These are phyloP conservation scores for Oophaga sylvatica DNA, from an alignment of 2,797 vertebrate species.

Conservation along the genomic window DNA sequence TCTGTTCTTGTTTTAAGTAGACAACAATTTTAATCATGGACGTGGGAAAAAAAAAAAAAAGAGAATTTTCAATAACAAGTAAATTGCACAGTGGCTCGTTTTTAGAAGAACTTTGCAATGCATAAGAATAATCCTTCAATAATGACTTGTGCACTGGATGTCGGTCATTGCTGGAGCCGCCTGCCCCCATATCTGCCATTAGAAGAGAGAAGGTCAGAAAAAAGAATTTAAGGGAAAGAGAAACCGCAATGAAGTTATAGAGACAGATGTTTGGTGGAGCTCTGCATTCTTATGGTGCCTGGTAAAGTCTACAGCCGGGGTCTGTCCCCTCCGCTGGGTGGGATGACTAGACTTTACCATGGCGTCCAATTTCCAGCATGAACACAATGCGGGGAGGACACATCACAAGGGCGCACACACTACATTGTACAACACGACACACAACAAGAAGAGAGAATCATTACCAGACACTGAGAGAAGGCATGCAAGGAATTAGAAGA, in stretches of 20 bases:
- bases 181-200: too few species aligned
- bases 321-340: neutral
- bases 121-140: too few species aligned
- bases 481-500: conserved; percentile 51
- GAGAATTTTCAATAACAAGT: too few species aligned
- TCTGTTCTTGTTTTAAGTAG: too few species aligned
- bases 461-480: conserved; percentile 60
- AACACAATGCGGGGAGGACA: conserved; percentile 4
- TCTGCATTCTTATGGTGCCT: too few species aligned
- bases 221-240: neutral
- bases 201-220: neutral
- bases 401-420: neutral
- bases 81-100: too few species aligned
- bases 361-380: neutral
- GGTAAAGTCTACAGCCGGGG: too few species aligned
- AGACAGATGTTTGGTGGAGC: neutral
- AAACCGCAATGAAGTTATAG: neutral
- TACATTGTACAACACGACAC: conserved; percentile 18
- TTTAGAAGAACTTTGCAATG: too few species aligned
- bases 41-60: too few species aligned
- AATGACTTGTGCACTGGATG: neutral
- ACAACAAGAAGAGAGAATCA: conserved; percentile 41
- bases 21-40: too few species aligned
- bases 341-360: neutral
- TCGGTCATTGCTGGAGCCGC: neutral